Base-by-base conservation (phyloP, 1,140 invertebrate genomes). In the Spodoptera litura region DNA sequence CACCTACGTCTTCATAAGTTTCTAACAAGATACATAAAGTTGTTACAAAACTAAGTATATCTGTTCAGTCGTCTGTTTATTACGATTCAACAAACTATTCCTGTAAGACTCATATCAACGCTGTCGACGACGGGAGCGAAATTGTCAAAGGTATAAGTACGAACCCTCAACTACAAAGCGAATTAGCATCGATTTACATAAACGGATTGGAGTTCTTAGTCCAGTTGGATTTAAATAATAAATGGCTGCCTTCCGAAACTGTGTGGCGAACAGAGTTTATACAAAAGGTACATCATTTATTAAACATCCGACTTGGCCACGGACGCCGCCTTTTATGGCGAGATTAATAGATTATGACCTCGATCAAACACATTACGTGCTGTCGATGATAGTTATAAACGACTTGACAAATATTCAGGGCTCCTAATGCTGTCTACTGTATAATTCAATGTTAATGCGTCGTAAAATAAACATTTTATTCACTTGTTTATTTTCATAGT, bases 161-260 rank as follows among this genome's bases (percentile, higher is more conserved):
- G 51, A 81, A 75, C 66, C 75, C 76, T 61, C 73, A 73, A 80
- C 68, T 80, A 80, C 78, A 77, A 78, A 78, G 75, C 58, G 77
- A 66, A 84, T 88, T 88, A 85, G 82, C 87, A 88, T 88, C 79
- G 74, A 88, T 89, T 89, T 89, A 87, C 88, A 89, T 89, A 87
- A 86, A 85, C 83, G 85, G 85, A 88, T 87, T 86, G 78, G 71
- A 84, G 78, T 87, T 84, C 83, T 85, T 85, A 87, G 84, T 85
- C 81, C 83, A 83, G 59, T 74, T 58, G 83, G 81, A 88, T 89
- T 88, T 87, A 83, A 89, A 89, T 88, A 86, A 89, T 88, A 87
- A 88, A 88, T 88, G 83, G 78, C 80, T 68, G 75, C 70, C 64
- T 81, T 85, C 83, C 66, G 66, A 59, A 81, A 76, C 79, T 81